Evolutionary conservation across 2,888 invertebrate genomes (phyloP).

Genomic region (Lycocerus yunnanus): DNA sequence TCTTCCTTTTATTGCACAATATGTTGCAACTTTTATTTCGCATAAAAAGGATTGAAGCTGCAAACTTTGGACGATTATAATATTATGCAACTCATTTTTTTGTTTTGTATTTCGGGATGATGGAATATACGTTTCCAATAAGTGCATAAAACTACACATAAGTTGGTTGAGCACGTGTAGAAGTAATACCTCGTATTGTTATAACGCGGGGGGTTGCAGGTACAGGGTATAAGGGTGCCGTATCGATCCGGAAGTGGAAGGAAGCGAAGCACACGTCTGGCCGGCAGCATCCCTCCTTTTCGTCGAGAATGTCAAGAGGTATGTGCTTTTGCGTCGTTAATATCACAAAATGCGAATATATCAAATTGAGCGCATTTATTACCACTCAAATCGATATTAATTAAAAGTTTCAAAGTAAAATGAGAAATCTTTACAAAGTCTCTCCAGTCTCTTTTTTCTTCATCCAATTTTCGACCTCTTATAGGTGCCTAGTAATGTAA

Average conservation of each 20-base stretch:
- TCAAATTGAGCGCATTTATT: constrained; percentile 29
- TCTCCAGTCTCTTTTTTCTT: neutral
- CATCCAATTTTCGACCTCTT: neutral
- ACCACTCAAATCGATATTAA: constrained; percentile 26
- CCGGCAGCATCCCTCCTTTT: constrained; percentile 37
- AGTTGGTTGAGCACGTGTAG: constrained; percentile 21
- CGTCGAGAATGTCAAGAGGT: constrained; percentile 38
- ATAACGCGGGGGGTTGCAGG: constrained; percentile 32
- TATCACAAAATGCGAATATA: constrained; percentile 28
- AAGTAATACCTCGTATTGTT: constrained; percentile 28
- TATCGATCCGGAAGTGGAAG: constrained; percentile 39
- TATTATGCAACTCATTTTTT: neutral
- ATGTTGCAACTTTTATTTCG: neutral
- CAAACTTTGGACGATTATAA: neutral
- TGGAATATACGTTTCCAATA: neutral
- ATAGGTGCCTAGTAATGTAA: neutral
- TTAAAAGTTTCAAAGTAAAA: constrained; percentile 29
- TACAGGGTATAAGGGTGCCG: constrained; percentile 32
- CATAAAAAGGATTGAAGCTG: neutral
- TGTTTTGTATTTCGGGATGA: neutral
- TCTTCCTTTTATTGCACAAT: constrained; percentile 5
- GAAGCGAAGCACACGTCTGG: constrained; percentile 37
- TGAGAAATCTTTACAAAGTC: constrained; percentile 19
- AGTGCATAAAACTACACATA: neutral
- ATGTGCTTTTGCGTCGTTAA: constrained; percentile 33